Percentiles rank a stretch among this genome's conserved stretches.
Evolutionary conservation across 2,888 invertebrate genomes (phyloP).

Genomic region (Himalopsyche japonica): DNA sequence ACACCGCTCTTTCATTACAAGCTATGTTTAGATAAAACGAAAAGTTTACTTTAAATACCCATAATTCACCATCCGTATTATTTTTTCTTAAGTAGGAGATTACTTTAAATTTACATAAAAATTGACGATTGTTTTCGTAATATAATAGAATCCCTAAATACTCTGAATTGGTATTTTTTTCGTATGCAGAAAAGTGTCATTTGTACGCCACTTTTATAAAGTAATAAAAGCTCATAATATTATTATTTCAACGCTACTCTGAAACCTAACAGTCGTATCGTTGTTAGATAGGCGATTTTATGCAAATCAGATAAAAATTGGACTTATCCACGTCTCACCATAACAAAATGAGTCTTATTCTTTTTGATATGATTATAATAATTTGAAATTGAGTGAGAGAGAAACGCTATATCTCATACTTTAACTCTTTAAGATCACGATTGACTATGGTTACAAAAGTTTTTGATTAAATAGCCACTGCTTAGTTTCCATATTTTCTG

Average conservation of each 20-base stretch:
- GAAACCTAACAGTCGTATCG: background rate
- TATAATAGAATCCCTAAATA: no score
- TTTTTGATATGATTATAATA: conserved; percentile 5
- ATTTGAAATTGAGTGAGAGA: background rate
- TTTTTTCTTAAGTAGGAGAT: no score
- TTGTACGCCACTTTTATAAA: background rate
- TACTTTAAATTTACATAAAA: no score
- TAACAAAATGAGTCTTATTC: background rate
- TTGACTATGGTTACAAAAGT: background rate
- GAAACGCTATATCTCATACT: background rate
- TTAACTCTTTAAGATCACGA: background rate
- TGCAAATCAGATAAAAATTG: conserved; percentile 12
- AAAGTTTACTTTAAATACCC: no score
- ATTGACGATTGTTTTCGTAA: no score
- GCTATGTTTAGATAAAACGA: no score
- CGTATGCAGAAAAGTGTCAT: no score
- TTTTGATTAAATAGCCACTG: no score
- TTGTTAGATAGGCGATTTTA: conserved; percentile 8
- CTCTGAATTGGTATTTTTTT: no score
- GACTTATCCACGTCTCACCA: background rate
- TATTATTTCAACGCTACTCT: conserved; percentile 18
- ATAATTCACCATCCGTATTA: no score
- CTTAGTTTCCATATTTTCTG: no score
- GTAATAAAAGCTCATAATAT: conserved; percentile 11
- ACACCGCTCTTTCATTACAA: no score